Percentiles rank a stretch among this genome's conserved stretches.
phyloP scores from a whole-genome alignment of 2,888 invertebrate genomes.

The Fragum whitleyi region DNA sequence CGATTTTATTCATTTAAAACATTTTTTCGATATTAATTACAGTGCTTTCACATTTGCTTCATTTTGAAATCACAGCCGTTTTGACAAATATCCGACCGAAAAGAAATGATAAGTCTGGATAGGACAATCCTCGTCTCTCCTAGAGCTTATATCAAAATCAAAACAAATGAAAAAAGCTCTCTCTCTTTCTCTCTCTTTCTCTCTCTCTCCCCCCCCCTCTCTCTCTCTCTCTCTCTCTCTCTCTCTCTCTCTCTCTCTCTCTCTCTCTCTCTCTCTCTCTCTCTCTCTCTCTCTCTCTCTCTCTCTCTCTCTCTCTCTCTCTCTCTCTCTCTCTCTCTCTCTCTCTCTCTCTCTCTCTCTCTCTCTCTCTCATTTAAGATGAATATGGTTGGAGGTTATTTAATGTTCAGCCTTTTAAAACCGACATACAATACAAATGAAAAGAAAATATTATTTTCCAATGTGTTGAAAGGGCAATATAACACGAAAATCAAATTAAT shows the following conservation, averaged over 20 bases:
- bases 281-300: slow-evolving; percentile 19
- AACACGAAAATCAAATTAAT: background rate
- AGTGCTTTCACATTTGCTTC: no score
- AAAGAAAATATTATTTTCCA: background rate
- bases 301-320: slow-evolving; percentile 30
- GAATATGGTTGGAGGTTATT: no score
- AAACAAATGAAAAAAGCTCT: no score
- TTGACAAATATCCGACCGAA: no score
- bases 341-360: slow-evolving; percentile 18
- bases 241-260: slow-evolving; percentile 12
- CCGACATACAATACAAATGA: background rate
- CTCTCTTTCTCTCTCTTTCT: slow-evolving; percentile 8
- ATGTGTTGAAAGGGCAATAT: background rate
- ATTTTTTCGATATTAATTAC: no score
- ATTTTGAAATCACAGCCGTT: no score
- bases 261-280: slow-evolving; percentile 20
- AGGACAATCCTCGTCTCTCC: no score
- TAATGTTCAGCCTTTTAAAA: no score
- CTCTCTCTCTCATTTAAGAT: slow-evolving; percentile 17
- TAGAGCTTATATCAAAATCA: no score
- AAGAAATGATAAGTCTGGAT: no score
- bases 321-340: slow-evolving; percentile 11
- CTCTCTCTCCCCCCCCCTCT: background rate
- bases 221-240: slow-evolving; percentile 5
- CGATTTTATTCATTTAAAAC: no score